phyloP scores from a whole-genome alignment of 2,888 invertebrate species.

The Tipula vernalis region DNA sequence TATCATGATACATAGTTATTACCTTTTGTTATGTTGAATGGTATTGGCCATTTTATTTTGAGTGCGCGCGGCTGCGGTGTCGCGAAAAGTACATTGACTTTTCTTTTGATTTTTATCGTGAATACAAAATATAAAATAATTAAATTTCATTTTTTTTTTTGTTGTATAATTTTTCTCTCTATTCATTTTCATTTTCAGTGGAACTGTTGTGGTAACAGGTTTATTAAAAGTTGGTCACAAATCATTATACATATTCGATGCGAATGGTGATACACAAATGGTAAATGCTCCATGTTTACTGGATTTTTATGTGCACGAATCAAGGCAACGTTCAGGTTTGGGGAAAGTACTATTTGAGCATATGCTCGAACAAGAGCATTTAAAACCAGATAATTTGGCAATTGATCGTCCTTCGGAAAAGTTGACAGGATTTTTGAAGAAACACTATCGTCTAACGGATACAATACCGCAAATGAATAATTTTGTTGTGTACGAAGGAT shows the following conservation, averaged over 20 bases:
- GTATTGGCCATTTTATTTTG: neutral
- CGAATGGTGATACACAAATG: conserved; percentile 56
- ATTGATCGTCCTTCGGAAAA: conserved; percentile 89
- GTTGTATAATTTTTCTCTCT: neutral
- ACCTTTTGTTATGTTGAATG: neutral
- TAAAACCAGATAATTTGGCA: conserved; percentile 61
- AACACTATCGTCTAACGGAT: conserved; percentile 56
- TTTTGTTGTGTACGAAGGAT: conserved; percentile 74
- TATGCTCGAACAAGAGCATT: conserved; percentile 65
- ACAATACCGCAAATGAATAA: conserved; percentile 76
- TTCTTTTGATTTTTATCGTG: neutral
- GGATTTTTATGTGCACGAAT: conserved; percentile 84
- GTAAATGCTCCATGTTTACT: conserved; percentile 76
- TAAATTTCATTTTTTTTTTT: neutral
- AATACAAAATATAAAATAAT: neutral
- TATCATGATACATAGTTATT: neutral
- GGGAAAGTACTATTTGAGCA: conserved; percentile 75
- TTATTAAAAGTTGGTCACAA: conserved; percentile 83
- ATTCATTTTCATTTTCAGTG: neutral
- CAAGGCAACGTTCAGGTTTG: conserved; percentile 71
- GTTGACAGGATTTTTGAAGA: conserved; percentile 69
- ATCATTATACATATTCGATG: conserved; percentile 74
- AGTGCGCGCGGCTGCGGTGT: neutral
- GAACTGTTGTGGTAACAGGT: conserved; percentile 66
- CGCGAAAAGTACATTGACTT: neutral